A percentile compares a stretch with the other conserved stretches of the same genome.
phyloP scores from a whole-genome alignment of 1,140 invertebrate genomes.

The Onthophagus taurus region DNA sequence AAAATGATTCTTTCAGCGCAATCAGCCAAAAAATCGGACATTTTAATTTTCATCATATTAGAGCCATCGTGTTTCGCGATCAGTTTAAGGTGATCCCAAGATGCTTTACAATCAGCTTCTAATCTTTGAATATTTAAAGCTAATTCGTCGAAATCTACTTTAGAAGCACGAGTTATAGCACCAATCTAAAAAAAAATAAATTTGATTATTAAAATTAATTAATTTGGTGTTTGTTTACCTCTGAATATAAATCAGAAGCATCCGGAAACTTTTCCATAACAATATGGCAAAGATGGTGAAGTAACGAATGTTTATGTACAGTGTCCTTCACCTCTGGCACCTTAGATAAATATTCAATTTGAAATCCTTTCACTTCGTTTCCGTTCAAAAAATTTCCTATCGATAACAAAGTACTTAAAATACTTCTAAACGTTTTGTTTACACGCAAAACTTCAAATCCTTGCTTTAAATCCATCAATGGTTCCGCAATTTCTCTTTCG shows the following conservation, averaged over 20 bases:
- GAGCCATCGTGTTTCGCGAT: slow-evolving; percentile 93
- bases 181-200: slow-evolving; percentile 57
- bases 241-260: slow-evolving; percentile 92
- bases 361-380: slow-evolving; percentile 90
- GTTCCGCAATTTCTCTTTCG: slow-evolving; percentile 97
- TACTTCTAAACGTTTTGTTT: slow-evolving; percentile 91
- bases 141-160: slow-evolving; percentile 88
- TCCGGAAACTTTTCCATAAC: slow-evolving; percentile 95
- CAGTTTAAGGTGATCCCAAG: slow-evolving; percentile 93
- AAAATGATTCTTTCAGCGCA: slow-evolving; percentile 96
- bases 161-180: slow-evolving; percentile 84
- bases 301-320: slow-evolving; percentile 93
- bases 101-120: slow-evolving; percentile 92
- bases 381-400: slow-evolving; percentile 98
- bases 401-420: slow-evolving; percentile 85
- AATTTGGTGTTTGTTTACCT: slow-evolving; percentile 50
- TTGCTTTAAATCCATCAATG: slow-evolving; percentile 95
- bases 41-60: slow-evolving; percentile 80
- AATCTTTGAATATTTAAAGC: slow-evolving; percentile 75
- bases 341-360: slow-evolving; percentile 95
- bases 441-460: slow-evolving; percentile 82
- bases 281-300: slow-evolving; percentile 96
- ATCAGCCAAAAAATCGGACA: slow-evolving; percentile 93
- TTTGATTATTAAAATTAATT: neutral
- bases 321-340: slow-evolving; percentile 99